Percentiles rank a stretch among this genome's conserved stretches.
These are phyloP conservation scores for Gonocerus acuteangulatus DNA, from an alignment of 2,888 invertebrate genomes.

Conservation along the genomic window DNA sequence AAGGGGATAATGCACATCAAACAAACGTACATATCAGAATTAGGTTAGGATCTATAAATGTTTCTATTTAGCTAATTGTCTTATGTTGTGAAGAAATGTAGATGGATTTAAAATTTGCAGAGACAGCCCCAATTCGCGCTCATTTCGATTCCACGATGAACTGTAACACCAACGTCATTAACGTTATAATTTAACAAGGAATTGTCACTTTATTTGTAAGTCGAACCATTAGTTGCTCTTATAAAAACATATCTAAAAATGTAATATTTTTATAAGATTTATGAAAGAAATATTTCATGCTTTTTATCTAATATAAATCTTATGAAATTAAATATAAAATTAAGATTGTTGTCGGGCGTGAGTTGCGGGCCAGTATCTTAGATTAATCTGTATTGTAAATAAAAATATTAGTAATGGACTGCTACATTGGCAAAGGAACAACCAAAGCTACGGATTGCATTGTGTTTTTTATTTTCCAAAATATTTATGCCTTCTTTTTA, in stretches of 20 bases:
- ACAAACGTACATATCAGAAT: slow-evolving; percentile 39
- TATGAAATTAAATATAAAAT: neutral
- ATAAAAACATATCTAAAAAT: neutral
- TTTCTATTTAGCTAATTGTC: slow-evolving; percentile 36
- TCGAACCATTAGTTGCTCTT: neutral
- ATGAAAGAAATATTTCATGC: neutral
- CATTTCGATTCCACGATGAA: neutral
- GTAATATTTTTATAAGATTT: slow-evolving; percentile 9
- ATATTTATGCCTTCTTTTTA: slow-evolving; percentile 2
- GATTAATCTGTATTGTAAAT: slow-evolving; percentile 19
- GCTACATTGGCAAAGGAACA: slow-evolving; percentile 20
- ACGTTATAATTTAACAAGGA: neutral
- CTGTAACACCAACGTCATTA: neutral
- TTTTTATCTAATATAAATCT: neutral
- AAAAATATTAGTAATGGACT: slow-evolving; percentile 21
- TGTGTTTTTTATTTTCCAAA: slow-evolving; percentile 5
- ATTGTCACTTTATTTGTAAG: neutral
- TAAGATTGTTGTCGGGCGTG: slow-evolving; percentile 1
- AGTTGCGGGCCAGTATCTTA: slow-evolving; percentile 10
- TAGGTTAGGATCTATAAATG: slow-evolving; percentile 37
- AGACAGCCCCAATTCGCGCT: slow-evolving; percentile 11
- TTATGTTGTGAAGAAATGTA: slow-evolving; percentile 20
- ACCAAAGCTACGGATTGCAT: slow-evolving; percentile 20
- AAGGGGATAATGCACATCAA: slow-evolving; percentile 36
- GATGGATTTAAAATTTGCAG: slow-evolving; percentile 9